These are phyloP conservation scores for Magallana nippona DNA, from an alignment of 2,888 invertebrate species.

Conservation along the genomic window DNA sequence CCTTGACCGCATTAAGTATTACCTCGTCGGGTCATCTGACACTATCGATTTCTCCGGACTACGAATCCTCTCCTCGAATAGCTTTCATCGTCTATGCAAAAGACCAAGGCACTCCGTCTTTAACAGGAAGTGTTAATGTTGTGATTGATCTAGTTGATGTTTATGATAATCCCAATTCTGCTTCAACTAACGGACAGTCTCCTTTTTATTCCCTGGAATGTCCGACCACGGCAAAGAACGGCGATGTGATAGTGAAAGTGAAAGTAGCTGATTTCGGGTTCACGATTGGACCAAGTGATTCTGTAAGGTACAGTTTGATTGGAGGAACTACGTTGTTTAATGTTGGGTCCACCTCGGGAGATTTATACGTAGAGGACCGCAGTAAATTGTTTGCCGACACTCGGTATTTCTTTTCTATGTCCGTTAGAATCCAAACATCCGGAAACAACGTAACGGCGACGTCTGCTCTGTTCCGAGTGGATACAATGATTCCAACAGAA, in stretches of 20 bases:
- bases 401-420: constrained; percentile 53
- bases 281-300: constrained; percentile 45
- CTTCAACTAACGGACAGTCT: constrained; percentile 41
- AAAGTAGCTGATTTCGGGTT: constrained; percentile 56
- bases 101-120: constrained; percentile 55
- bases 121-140: constrained; percentile 50
- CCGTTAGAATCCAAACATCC: constrained; percentile 45
- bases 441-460: constrained; percentile 43
- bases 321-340: constrained; percentile 51
- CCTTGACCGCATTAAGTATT: constrained; percentile 50
- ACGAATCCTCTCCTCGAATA: constrained; percentile 48
- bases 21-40: constrained; percentile 52
- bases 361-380: constrained; percentile 52
- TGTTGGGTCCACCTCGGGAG: constrained; percentile 58
- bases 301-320: constrained; percentile 51
- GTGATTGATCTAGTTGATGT: constrained; percentile 58
- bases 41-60: constrained; percentile 54
- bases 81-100: constrained; percentile 55
- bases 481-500: constrained; percentile 53
- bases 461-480: constrained; percentile 57
- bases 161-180: constrained; percentile 42
- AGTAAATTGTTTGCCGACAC: constrained; percentile 45
- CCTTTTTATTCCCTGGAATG: constrained; percentile 56
- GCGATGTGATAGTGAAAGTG: constrained; percentile 55
- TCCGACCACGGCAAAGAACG: constrained; percentile 49